Evolutionary conservation across 2,888 invertebrate species (phyloP).

Genomic region (Dynastes grantii): DNA sequence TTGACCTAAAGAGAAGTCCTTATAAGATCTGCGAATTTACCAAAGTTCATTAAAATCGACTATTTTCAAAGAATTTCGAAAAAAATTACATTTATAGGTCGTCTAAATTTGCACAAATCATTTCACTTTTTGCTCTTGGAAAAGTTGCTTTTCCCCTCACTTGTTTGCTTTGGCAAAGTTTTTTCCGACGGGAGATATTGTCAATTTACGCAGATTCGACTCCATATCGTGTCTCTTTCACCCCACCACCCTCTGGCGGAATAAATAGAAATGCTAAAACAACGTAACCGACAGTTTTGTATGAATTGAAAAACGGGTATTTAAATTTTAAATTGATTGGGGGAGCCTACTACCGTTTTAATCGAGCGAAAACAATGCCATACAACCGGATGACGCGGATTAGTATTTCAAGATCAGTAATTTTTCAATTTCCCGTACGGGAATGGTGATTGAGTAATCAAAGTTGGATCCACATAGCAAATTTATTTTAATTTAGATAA

Average conservation of each 20-base stretch:
- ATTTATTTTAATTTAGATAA: too few relatives aligned
- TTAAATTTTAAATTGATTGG: background rate
- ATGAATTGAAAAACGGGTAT: background rate
- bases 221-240: background rate
- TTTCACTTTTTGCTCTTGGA: too few relatives aligned
- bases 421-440: background rate
- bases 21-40: too few relatives aligned
- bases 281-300: background rate
- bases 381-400: background rate
- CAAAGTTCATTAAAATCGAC: too few relatives aligned
- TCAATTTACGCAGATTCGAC: constrained; percentile 6
- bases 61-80: too few relatives aligned
- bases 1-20: too few relatives aligned
- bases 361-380: background rate
- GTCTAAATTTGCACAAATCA: too few relatives aligned
- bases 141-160: background rate
- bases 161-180: constrained; percentile 16
- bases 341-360: background rate
- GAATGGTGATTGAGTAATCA: too few relatives aligned
- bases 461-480: too few relatives aligned
- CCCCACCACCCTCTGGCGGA: background rate
- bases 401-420: background rate
- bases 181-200: background rate
- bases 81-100: too few relatives aligned
- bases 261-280: background rate